Evolutionary conservation across 64 coral and sea anemone genomes (phyloP).

Genomic region (Montipora efflorescens): DNA sequence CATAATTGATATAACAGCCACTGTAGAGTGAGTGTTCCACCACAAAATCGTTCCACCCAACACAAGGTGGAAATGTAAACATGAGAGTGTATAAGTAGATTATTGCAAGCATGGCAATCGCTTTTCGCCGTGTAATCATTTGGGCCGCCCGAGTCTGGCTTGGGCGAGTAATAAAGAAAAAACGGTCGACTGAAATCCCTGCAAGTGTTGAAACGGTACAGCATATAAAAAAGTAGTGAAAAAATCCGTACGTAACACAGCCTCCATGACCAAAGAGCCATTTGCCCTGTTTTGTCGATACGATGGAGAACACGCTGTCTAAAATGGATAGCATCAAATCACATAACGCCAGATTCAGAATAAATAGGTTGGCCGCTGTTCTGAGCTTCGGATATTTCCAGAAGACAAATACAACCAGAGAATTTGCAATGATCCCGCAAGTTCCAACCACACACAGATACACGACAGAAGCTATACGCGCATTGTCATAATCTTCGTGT

Average conservation of each 20-base stretch:
- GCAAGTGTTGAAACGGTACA: constrained; percentile 86
- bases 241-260: constrained; percentile 89
- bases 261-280: constrained; percentile 80
- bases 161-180: constrained; percentile 88
- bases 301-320: constrained; percentile 75
- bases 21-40: constrained; percentile 73
- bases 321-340: constrained; percentile 87
- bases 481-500: constrained; percentile 23
- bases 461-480: constrained; percentile 66
- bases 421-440: constrained; percentile 75
- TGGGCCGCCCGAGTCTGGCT: constrained; percentile 54
- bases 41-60: constrained; percentile 85
- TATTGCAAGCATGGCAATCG: constrained; percentile 62
- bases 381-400: constrained; percentile 86
- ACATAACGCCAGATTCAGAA: constrained; percentile 92
- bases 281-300: constrained; percentile 56
- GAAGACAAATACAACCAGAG: constrained; percentile 79
- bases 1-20: constrained; percentile 93
- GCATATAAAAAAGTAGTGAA: constrained; percentile 89
- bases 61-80: constrained; percentile 81
- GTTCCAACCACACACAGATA: constrained; percentile 75
- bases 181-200: constrained; percentile 86
- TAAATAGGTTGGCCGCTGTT: constrained; percentile 91
- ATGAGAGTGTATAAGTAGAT: constrained; percentile 79
- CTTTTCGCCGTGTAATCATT: constrained; percentile 73